A percentile compares a stretch with the other conserved stretches of the same genome.
Evolutionary conservation across 1,140 invertebrate genomes (phyloP).

Genomic region (Lasioglossum baleicum): DNA sequence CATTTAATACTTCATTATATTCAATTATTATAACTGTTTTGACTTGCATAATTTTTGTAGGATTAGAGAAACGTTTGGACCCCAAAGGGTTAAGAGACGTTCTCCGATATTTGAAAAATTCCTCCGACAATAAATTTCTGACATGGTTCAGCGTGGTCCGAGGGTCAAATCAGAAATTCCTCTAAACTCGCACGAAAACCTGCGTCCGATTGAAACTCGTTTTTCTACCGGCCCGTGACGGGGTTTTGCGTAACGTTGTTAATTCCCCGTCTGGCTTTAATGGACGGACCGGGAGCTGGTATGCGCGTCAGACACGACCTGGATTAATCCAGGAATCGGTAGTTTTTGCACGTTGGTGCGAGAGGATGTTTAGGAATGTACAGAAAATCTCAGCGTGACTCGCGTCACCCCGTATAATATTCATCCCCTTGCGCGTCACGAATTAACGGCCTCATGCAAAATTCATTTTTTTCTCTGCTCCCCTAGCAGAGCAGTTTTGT

Average conservation of each 20-base stretch:
- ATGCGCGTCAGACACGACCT: slow-evolving; percentile 23
- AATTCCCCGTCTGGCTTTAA: slow-evolving; percentile 22
- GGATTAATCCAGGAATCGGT: slow-evolving; percentile 45
- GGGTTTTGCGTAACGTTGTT: slow-evolving; percentile 28
- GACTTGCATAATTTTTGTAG: too few species aligned
- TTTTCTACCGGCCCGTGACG: neutral
- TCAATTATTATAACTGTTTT: too few species aligned
- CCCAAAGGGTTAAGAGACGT: too few species aligned
- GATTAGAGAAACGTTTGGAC: too few species aligned
- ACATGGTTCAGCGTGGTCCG: too few species aligned
- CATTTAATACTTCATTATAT: too few species aligned
- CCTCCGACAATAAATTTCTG: too few species aligned
- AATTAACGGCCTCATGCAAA: neutral
- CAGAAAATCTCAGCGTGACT: neutral
- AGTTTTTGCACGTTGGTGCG: slow-evolving; percentile 35
- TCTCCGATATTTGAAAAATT: too few species aligned
- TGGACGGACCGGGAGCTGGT: slow-evolving; percentile 7
- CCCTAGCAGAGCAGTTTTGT: neutral
- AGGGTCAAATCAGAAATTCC: too few species aligned
- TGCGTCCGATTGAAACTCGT: slow-evolving; percentile 13
- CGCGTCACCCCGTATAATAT: neutral
- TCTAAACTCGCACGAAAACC: neutral
- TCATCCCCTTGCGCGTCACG: neutral
- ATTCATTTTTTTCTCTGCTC: neutral
- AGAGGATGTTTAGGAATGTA: neutral